These are phyloP conservation scores for Mycalesis mineus DNA, from an alignment of 2,888 invertebrate species.

Conservation along the genomic window DNA sequence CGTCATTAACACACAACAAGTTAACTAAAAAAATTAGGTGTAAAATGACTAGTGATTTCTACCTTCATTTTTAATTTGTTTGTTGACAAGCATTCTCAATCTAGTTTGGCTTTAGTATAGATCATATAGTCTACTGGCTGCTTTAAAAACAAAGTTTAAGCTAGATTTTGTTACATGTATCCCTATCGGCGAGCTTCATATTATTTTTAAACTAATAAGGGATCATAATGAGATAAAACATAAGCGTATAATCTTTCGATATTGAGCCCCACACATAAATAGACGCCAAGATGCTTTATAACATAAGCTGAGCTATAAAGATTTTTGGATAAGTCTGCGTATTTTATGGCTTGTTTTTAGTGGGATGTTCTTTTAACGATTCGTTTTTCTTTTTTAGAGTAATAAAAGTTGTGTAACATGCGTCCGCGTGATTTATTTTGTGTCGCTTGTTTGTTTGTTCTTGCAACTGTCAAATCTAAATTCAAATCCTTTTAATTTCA, in stretches of 20 bases:
- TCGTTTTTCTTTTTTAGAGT: not conserved
- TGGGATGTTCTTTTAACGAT: conserved; percentile 11
- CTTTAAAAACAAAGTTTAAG: too few species aligned
- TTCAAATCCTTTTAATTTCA: not conserved
- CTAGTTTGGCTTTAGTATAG: too few species aligned
- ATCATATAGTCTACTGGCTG: too few species aligned
- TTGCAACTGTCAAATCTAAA: not conserved
- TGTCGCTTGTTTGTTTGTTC: not conserved
- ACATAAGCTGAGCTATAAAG: conserved; percentile 19
- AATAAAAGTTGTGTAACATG: conserved; percentile 1
- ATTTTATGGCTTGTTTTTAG: conserved; percentile 17
- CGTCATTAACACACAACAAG: too few species aligned
- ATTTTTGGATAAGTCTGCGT: conserved; percentile 13
- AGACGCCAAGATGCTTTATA: conserved; percentile 13
- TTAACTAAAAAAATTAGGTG: too few species aligned
- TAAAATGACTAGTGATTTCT: too few species aligned
- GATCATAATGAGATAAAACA: conserved; percentile 5
- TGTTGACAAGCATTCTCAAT: too few species aligned
- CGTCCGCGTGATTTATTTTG: conserved; percentile 3
- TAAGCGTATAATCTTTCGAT: conserved; percentile 16
- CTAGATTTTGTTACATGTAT: too few species aligned
- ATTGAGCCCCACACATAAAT: conserved; percentile 12
- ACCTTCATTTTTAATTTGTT: too few species aligned
- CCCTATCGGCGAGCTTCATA: not conserved
- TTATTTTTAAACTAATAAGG: conserved; percentile 5